These are phyloP conservation scores for Myanophis thanlyinensis DNA, from an alignment of 2,113 vertebrate species.

Conservation along the genomic window DNA sequence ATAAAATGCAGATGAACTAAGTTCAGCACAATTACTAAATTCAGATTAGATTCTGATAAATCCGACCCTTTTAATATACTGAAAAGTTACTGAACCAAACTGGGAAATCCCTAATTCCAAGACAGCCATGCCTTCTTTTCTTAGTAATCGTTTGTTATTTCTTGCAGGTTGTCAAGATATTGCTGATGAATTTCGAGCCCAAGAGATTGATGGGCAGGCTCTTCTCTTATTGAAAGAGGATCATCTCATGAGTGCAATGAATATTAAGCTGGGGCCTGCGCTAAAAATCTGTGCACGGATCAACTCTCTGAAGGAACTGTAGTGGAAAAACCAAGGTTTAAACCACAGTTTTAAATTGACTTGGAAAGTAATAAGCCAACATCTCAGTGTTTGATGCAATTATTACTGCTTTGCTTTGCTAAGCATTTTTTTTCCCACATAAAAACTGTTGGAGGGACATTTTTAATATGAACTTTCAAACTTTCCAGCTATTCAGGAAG, in stretches of 20 bases:
- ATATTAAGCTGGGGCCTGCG: conserved; percentile 96
- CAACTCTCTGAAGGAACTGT: conserved; percentile 90
- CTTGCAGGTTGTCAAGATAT: conserved; percentile 91
- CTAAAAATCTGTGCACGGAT: conserved; percentile 98
- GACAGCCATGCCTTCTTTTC: not conserved
- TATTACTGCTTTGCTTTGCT: conserved; percentile 56
- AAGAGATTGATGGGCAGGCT: conserved; percentile 98
- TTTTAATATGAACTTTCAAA: conserved; percentile 54
- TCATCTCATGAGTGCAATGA: conserved; percentile 99
- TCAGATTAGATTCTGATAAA: not conserved
- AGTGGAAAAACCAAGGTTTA: conserved; percentile 56
- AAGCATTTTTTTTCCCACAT: conserved; percentile 31
- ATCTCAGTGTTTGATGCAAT: conserved; percentile 49
- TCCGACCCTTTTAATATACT: not conserved
- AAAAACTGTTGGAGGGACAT: conserved; percentile 40
- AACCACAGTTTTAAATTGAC: conserved; percentile 50
- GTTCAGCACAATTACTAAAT: not conserved
- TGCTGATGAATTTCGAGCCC: conserved; percentile 91
- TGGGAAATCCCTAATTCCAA: not conserved
- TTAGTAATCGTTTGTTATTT: conserved; percentile 38
- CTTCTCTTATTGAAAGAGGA: conserved; percentile 96
- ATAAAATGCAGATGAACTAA: not conserved
- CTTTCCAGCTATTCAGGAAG: conserved; percentile 55
- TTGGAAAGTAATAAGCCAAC: conserved; percentile 55
- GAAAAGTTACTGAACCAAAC: not conserved